A percentile compares a stretch with the other conserved stretches of the same genome.
phyloP scores from a whole-genome alignment of 2,888 invertebrate genomes.

The Eretmocerus hayati region DNA sequence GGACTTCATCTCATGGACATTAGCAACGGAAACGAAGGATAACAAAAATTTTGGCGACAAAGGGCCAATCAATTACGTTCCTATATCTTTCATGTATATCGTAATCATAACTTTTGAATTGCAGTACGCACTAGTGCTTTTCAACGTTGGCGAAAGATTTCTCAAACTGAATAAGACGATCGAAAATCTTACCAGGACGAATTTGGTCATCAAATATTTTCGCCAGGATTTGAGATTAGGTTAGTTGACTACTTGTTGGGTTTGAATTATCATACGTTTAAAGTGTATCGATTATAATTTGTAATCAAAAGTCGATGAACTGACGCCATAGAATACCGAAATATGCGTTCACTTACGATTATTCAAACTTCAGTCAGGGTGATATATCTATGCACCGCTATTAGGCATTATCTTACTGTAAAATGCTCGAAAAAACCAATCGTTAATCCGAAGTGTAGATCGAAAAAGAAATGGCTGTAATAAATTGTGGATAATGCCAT shows the following conservation, averaged over 20 bases:
- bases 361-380: too few species aligned
- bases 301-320: too few species aligned
- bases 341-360: too few species aligned
- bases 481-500: too few species aligned
- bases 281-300: too few species aligned
- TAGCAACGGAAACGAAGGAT: slow-evolving; percentile 1
- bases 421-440: too few species aligned
- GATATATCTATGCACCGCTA: too few species aligned
- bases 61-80: slow-evolving; percentile 50
- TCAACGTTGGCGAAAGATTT: slow-evolving; percentile 54
- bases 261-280: neutral
- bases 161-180: slow-evolving; percentile 52
- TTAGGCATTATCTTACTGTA: too few species aligned
- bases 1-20: slow-evolving; percentile 32
- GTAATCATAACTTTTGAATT: slow-evolving; percentile 55
- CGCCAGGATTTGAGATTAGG: slow-evolving; percentile 27
- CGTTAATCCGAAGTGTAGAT: too few species aligned
- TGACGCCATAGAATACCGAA: too few species aligned
- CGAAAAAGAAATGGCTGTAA: too few species aligned
- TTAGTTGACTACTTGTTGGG: too few species aligned
- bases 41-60: slow-evolving; percentile 25
- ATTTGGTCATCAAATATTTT: slow-evolving; percentile 28
- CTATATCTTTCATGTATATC: slow-evolving; percentile 56
- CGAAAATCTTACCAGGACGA: slow-evolving; percentile 41
- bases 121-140: slow-evolving; percentile 55